Percentiles rank a stretch among this genome's conserved stretches.
phyloP scores from a whole-genome alignment of 2,113 vertebrate genomes.

The Rhabdomys dilectus region DNA sequence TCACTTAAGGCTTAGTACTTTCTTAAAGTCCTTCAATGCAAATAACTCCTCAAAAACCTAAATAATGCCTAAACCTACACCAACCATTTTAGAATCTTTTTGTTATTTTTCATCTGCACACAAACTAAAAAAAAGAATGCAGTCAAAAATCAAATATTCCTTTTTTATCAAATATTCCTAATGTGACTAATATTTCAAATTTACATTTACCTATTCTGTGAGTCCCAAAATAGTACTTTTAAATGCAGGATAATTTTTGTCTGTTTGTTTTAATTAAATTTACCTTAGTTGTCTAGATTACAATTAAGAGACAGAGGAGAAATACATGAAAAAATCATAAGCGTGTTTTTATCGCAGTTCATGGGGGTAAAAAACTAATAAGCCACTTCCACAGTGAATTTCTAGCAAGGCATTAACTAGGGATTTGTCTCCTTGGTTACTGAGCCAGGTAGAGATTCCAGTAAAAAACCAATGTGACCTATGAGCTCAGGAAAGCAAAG shows the following conservation, averaged over 20 bases:
- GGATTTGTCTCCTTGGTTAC: constrained; percentile 86
- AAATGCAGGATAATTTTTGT: constrained; percentile 61
- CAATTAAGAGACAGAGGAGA: constrained; percentile 68
- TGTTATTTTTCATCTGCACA: constrained; percentile 32
- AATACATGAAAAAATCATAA: constrained; percentile 64
- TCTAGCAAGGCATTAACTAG: constrained; percentile 84
- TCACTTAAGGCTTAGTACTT: background rate
- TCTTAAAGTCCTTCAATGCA: constrained; percentile 41
- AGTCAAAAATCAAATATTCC: constrained; percentile 65
- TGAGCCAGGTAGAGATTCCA: constrained; percentile 78
- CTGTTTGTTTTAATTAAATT: constrained; percentile 73
- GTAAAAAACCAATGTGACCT: constrained; percentile 74
- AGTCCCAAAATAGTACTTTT: constrained; percentile 44
- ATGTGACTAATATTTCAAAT: constrained; percentile 27
- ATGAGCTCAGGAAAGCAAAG: constrained; percentile 73
- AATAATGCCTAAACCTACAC: constrained; percentile 48
- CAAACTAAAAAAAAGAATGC: constrained; percentile 14
- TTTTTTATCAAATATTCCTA: constrained; percentile 55
- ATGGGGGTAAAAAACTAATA: constrained; percentile 80
- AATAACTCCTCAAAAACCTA: constrained; percentile 35
- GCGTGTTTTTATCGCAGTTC: constrained; percentile 75
- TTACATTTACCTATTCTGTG: constrained; percentile 30
- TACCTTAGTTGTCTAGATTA: constrained; percentile 54
- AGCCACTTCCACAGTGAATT: constrained; percentile 80
- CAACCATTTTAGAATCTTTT: constrained; percentile 43